phyloP scores from a whole-genome alignment of 2,888 invertebrate species.

The Trissoscelio sp. region DNA sequence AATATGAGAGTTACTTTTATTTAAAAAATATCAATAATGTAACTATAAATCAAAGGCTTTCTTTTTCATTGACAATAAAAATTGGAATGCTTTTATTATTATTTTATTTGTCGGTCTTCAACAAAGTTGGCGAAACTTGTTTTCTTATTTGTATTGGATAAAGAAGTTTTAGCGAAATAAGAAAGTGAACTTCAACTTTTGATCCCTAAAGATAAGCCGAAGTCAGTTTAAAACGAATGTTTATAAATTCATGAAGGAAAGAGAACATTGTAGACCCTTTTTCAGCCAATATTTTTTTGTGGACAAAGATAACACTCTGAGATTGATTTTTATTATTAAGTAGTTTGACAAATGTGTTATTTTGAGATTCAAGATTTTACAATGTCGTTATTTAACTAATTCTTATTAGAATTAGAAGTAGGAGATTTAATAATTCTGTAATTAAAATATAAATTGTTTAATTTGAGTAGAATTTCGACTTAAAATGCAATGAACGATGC shows the following conservation, averaged over 20 bases:
- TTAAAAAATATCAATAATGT: too few species aligned
- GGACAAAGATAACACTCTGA: too few species aligned
- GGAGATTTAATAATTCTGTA: neutral
- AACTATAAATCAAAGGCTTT: too few species aligned
- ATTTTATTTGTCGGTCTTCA: conserved; percentile 16
- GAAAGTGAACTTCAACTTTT: conserved; percentile 44
- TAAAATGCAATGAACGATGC: neutral
- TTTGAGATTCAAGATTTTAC: too few species aligned
- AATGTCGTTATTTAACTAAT: too few species aligned
- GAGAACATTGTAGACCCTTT: conserved; percentile 8
- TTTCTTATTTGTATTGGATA: conserved; percentile 36
- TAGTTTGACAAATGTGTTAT: too few species aligned
- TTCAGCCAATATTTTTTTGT: too few species aligned
- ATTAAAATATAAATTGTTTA: neutral
- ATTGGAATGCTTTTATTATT: conserved; percentile 1
- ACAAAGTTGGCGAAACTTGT: conserved; percentile 31
- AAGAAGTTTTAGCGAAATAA: conserved; percentile 50
- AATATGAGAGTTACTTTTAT: too few species aligned
- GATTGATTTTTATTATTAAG: too few species aligned
- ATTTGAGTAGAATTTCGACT: neutral
- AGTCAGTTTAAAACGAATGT: conserved; percentile 55
- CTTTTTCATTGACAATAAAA: conserved; percentile 13
- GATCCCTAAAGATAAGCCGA: conserved; percentile 38
- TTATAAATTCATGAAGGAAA: conserved; percentile 51
- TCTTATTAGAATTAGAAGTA: too few species aligned